Percentiles rank a stretch among this genome's conserved stretches.
These are phyloP conservation scores for Drosophila heteroneura DNA, from an alignment of 2,888 invertebrate genomes.

Conservation along the genomic window DNA sequence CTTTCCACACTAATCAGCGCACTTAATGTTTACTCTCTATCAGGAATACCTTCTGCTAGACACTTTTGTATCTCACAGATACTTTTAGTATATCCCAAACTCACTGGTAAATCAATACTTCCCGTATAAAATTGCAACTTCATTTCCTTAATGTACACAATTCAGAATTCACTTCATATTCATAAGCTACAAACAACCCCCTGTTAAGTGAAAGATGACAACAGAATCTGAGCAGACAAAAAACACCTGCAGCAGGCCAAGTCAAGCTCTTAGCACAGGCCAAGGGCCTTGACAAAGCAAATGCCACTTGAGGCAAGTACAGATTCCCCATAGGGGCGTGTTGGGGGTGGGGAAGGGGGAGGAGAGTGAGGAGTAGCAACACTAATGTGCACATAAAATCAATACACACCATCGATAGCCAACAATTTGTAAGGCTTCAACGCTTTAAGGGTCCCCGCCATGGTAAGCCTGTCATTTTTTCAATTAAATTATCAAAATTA, in stretches of 20 bases:
- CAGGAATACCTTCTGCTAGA: neutral
- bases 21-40: neutral
- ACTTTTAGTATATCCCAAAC: neutral
- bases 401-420: slow-evolving; percentile 49
- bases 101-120: slow-evolving; percentile 33
- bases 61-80: neutral
- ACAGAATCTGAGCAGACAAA: slow-evolving; percentile 20
- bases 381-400: slow-evolving; percentile 48
- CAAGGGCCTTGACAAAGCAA: slow-evolving; percentile 13
- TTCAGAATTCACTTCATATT: slow-evolving; percentile 10
- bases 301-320: slow-evolving; percentile 56
- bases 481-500: slow-evolving; percentile 78
- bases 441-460: slow-evolving; percentile 8
- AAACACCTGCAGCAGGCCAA: slow-evolving; percentile 31
- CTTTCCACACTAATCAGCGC: neutral
- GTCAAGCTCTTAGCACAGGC: slow-evolving; percentile 11
- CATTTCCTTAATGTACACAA: slow-evolving; percentile 29
- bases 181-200: slow-evolving; percentile 3
- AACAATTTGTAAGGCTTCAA: slow-evolving; percentile 66
- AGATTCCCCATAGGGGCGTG: neutral
- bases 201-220: slow-evolving; percentile 16
- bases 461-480: slow-evolving; percentile 67
- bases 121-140: slow-evolving; percentile 18
- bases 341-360: neutral
- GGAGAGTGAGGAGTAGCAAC: neutral